These are phyloP conservation scores for Parapristionchus giblindavisi DNA, from an alignment of 2,888 invertebrate species.

Conservation along the genomic window DNA sequence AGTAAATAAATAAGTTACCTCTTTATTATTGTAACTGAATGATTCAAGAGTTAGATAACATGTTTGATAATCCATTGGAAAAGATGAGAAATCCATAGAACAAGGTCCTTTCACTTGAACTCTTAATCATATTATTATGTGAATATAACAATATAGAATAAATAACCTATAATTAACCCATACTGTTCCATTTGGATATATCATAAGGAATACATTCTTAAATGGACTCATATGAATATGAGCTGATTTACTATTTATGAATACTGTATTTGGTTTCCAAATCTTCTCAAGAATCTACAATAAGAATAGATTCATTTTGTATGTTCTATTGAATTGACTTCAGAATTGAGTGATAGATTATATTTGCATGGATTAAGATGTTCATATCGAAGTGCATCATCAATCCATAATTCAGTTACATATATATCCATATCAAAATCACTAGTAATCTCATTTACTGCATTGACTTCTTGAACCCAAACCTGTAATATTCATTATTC, in stretches of 20 bases:
- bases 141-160: background rate
- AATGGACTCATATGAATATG: slow-evolving; percentile 65
- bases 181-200: slow-evolving; percentile 69
- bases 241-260: slow-evolving; percentile 65
- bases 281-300: slow-evolving; percentile 61
- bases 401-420: slow-evolving; percentile 63
- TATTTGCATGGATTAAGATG: slow-evolving; percentile 66
- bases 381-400: slow-evolving; percentile 59
- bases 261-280: slow-evolving; percentile 68
- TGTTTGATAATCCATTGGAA: slow-evolving; percentile 66
- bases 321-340: slow-evolving; percentile 42
- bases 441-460: slow-evolving; percentile 65
- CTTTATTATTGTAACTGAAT: slow-evolving; percentile 64
- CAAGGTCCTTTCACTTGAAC: slow-evolving; percentile 64
- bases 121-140: slow-evolving; percentile 32
- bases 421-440: slow-evolving; percentile 68
- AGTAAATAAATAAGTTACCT: slow-evolving; percentile 40
- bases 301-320: no score
- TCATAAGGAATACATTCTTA: slow-evolving; percentile 69
- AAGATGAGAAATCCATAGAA: slow-evolving; percentile 61
- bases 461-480: slow-evolving; percentile 67
- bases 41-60: slow-evolving; percentile 67
- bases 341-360: slow-evolving; percentile 63
- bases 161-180: slow-evolving; percentile 64
- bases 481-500: slow-evolving; percentile 45